Evolutionary conservation across 2,113 vertebrate genomes (phyloP).

Genomic region (Polypterus senegalus): DNA sequence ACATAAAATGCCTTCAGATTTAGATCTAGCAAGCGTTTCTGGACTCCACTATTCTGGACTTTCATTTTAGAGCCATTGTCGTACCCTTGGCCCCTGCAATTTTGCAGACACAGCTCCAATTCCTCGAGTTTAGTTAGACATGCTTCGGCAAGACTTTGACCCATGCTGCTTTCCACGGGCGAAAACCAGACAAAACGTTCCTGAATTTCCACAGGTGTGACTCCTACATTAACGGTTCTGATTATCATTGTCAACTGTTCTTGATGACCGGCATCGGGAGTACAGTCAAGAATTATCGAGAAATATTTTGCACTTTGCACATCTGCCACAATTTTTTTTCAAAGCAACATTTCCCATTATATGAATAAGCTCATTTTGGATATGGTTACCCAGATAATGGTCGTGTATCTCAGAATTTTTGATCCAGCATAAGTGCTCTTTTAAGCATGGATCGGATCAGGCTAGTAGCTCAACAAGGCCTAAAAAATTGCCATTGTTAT

Average conservation of each 20-base stretch:
- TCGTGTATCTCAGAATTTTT: neutral
- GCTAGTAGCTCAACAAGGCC: too few relatives aligned
- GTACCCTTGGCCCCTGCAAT: slow-evolving; percentile 12
- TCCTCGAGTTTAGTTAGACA: neutral
- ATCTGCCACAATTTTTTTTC: slow-evolving; percentile 6
- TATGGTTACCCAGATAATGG: slow-evolving; percentile 8
- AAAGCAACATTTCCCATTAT: slow-evolving; percentile 3
- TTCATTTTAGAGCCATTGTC: slow-evolving; percentile 12
- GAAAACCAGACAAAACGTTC: slow-evolving; percentile 16
- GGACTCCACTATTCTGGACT: neutral
- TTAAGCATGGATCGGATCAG: too few relatives aligned
- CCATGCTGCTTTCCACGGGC: slow-evolving; percentile 1
- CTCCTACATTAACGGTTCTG: slow-evolving; percentile 5
- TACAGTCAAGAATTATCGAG: slow-evolving; percentile 16
- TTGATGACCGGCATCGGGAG: slow-evolving; percentile 4
- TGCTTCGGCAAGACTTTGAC: neutral
- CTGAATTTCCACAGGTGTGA: slow-evolving; percentile 2
- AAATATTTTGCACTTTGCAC: slow-evolving; percentile 16
- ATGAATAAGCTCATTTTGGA: slow-evolving; percentile 12
- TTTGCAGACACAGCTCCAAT: neutral
- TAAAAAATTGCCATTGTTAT: too few relatives aligned
- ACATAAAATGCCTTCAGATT: slow-evolving; percentile 13
- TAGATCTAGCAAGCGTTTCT: slow-evolving; percentile 8
- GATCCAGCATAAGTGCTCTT: too few relatives aligned
- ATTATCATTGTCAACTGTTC: slow-evolving; percentile 7